phyloP scores from a whole-genome alignment of 2,888 invertebrate species.

The Rhingia campestris region DNA sequence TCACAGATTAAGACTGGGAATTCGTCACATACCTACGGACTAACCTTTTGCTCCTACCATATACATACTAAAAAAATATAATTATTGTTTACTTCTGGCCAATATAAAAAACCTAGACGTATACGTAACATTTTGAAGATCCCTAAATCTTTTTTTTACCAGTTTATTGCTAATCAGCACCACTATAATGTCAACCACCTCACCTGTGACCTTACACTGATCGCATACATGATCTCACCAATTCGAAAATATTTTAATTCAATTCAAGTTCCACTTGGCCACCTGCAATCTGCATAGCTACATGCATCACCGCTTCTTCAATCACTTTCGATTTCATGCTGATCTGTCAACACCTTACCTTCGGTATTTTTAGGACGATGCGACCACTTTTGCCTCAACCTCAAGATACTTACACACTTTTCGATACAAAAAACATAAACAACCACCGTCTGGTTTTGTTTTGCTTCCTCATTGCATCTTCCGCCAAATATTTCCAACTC shows the following conservation, averaged over 20 bases:
- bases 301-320: not conserved
- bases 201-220: not conserved
- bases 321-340: conserved; percentile 61
- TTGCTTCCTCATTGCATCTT: conserved; percentile 33
- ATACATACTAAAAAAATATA: too few species aligned
- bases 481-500: conserved; percentile 3
- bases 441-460: conserved; percentile 64
- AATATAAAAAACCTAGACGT: too few species aligned
- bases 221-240: too few species aligned
- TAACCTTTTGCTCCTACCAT: too few species aligned
- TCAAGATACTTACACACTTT: conserved; percentile 1
- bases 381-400: conserved; percentile 26
- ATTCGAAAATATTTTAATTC: conserved; percentile 6
- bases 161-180: too few species aligned
- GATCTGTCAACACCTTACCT: conserved; percentile 29
- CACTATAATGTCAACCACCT: not conserved
- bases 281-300: not conserved
- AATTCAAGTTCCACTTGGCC: not conserved
- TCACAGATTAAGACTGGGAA: too few species aligned
- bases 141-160: not conserved
- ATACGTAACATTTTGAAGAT: too few species aligned
- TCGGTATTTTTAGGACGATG: conserved; percentile 43
- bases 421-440: conserved; percentile 48
- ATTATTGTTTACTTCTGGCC: too few species aligned
- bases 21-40: too few species aligned